Evolutionary conservation across 1,140 invertebrate genomes (phyloP).

Genomic region (Heliothis subflexa): DNA sequence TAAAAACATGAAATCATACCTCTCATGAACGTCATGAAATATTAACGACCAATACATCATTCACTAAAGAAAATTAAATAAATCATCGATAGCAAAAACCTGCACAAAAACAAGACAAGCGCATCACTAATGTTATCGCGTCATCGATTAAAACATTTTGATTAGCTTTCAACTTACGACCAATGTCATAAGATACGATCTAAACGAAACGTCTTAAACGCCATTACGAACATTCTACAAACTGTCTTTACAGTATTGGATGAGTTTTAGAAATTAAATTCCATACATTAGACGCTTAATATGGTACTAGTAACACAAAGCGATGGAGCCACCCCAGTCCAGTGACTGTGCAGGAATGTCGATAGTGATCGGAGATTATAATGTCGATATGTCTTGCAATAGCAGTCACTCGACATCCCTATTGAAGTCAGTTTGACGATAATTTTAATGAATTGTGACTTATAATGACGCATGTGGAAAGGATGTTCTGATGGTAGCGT

Average conservation of each 20-base stretch:
- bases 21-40: constrained; percentile 23
- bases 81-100: constrained; percentile 52
- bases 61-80: constrained; percentile 36
- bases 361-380: constrained; percentile 81
- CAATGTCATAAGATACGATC: constrained; percentile 79
- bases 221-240: constrained; percentile 66
- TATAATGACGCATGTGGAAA: constrained; percentile 79
- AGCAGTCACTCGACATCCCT: constrained; percentile 82
- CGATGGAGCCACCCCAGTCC: constrained; percentile 84
- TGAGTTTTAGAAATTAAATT: constrained; percentile 80
- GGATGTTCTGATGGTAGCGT: constrained; percentile 35
- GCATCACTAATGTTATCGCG: constrained; percentile 78
- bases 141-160: constrained; percentile 86
- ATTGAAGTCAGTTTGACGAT: constrained; percentile 83
- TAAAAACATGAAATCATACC: constrained; percentile 19
- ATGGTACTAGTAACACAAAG: constrained; percentile 81
- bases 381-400: constrained; percentile 79
- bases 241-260: constrained; percentile 67
- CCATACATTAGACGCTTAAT: constrained; percentile 82
- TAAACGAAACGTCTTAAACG: constrained; percentile 75
- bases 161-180: constrained; percentile 85
- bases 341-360: constrained; percentile 83
- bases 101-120: constrained; percentile 29
- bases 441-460: constrained; percentile 85
- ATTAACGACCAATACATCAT: constrained; percentile 35